Base-by-base conservation (phyloP, 2,888 invertebrate genomes). In the Patella ulyssiponensis region DNA sequence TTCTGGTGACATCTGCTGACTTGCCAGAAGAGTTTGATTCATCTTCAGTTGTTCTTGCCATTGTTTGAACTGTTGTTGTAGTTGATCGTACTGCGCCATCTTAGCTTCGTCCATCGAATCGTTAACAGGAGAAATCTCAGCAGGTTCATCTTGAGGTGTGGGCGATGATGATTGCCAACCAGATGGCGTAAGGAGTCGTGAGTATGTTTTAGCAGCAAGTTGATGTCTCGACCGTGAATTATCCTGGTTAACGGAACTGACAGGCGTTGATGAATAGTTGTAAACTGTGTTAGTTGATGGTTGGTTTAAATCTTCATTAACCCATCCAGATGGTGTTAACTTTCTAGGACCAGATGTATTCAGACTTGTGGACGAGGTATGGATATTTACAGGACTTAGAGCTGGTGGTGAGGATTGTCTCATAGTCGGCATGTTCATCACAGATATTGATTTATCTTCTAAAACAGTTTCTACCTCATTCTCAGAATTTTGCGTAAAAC, bases 31-130 rank as follows among this genome's bases (percentile, higher is more conserved):
- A 33, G 80, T 84, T 79, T 90, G 88, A 82, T 90, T 90, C 71
- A 85, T 83, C 78, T 82, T 71, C 72, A 90, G 82, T 80, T 90
- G 90, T 70, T 84, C 80, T 77, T 90, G 88, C 90, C 90, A 90
- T 76, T 84, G 77, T 12, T 79, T 69, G 72, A 90, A 86, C 82
- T 90, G 89, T 54, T 85, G 79, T 81, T 90, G 88, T 69, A 90
- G 82, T 17, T 86, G 82, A 27, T 84, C 80, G 79, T 88, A 88
- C 80, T 89, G 89, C 7, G 81, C 77, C 80, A 87, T 84, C 69
- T 87, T 78, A 23, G 77, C 69, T n/a, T 80, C 79, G 23, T 82
- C 73, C 4, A 75, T 74, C 44, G 74, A 64, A 76, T 33, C 73
- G 1, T 64, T 17, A 7, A 52, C n/a, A 11, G 71, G 33, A 3